Conservation (phyloP, 2,113 vertebrate species). For the Catharus bicknelli region DNA sequence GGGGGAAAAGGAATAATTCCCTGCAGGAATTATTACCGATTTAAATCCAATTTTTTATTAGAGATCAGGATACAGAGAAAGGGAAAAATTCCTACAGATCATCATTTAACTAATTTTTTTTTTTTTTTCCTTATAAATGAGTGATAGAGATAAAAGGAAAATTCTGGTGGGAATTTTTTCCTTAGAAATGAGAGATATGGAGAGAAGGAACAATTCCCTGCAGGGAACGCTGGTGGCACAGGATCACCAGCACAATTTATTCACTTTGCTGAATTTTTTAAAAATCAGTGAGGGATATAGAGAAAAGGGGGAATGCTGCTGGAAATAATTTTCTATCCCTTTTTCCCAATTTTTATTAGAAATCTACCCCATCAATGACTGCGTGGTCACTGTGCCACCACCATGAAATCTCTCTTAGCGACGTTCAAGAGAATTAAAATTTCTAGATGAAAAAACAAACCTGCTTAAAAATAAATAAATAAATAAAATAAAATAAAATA, state of each 20-base stretch:
- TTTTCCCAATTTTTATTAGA: not conserved
- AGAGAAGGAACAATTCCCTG: not conserved
- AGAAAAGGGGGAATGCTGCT: too few relatives aligned
- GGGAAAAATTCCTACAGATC: not conserved
- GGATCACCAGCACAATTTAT: not conserved
- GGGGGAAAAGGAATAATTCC: not conserved
- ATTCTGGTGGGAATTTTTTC: not conserved
- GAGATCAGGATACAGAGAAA: not conserved
- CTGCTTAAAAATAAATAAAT: not conserved
- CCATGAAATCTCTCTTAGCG: accelerated
- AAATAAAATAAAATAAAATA: too few relatives aligned
- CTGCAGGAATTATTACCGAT: not conserved
- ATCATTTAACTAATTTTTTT: not conserved
- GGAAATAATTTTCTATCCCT: not conserved
- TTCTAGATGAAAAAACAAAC: not conserved
- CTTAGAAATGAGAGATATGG: not conserved
- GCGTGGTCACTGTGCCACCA: accelerated
- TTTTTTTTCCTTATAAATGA: not conserved
- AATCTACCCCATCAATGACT: accelerated
- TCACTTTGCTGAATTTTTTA: not conserved
- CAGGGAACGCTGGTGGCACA: not conserved
- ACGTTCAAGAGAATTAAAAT: not conserved
- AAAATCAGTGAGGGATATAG: not conserved
- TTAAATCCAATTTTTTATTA: not conserved
- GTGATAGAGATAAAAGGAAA: too few relatives aligned